Evolutionary conservation across 2,113 vertebrate species (phyloP).

Genomic region (Osmerus mordax): DNA sequence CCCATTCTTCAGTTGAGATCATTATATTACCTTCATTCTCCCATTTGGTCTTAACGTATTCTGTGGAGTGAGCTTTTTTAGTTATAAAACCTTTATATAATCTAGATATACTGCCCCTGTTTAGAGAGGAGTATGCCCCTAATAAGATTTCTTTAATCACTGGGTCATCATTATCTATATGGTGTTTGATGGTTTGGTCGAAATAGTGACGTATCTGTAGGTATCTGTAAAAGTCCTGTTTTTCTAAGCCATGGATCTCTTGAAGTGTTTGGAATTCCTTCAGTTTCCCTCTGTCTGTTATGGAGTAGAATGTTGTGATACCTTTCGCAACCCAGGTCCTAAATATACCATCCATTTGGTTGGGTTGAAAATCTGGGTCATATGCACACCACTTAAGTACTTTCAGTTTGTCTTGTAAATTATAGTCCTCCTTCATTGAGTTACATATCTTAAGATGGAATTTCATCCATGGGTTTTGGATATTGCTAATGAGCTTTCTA

Average conservation of each 20-base stretch:
- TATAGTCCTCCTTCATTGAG: not conserved
- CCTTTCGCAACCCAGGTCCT: not conserved
- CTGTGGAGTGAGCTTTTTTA: too few relatives aligned
- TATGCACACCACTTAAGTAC: slow-evolving; percentile 1
- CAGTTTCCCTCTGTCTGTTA: too few relatives aligned
- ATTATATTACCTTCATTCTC: slow-evolving; percentile 2
- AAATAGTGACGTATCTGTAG: too few relatives aligned
- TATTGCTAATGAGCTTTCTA: not conserved
- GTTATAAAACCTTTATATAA: too few relatives aligned
- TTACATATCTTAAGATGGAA: not conserved
- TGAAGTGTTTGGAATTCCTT: too few relatives aligned
- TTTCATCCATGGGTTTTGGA: not conserved
- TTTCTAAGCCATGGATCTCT: too few relatives aligned
- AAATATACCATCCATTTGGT: not conserved
- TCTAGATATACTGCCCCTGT: too few relatives aligned
- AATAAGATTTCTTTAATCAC: too few relatives aligned
- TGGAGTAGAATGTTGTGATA: not conserved
- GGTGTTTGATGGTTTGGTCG: too few relatives aligned
- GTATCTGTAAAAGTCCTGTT: too few relatives aligned
- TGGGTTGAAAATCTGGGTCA: not conserved
- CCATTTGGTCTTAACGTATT: slow-evolving; percentile 7
- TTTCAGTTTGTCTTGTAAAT: not conserved
- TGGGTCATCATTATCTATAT: too few relatives aligned
- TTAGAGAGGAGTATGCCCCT: too few relatives aligned
- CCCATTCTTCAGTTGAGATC: slow-evolving; percentile 6